Conservation (phyloP, 2,113 vertebrate species). For the Amazona guildingii region DNA sequence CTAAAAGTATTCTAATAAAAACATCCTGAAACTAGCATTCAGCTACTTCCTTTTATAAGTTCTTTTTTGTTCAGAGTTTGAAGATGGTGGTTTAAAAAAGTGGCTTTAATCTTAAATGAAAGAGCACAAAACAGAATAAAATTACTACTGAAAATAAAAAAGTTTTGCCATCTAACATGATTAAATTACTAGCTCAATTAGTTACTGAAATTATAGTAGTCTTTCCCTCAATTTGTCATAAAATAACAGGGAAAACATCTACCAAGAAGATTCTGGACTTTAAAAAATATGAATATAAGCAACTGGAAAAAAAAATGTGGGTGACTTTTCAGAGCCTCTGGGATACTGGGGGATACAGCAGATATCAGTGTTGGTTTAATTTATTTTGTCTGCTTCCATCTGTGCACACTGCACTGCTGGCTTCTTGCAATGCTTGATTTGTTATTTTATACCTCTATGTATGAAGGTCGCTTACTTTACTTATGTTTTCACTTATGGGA, state of each 20-base stretch:
- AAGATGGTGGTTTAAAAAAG: neutral
- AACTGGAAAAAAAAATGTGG: neutral
- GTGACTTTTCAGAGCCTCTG: neutral
- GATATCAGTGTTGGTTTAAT: conserved; percentile 1
- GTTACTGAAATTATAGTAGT: neutral
- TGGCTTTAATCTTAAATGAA: neutral
- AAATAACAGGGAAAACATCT: neutral
- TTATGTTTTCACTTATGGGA: conserved; percentile 55
- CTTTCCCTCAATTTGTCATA: neutral
- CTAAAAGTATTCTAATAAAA: conserved; percentile 60
- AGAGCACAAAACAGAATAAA: neutral
- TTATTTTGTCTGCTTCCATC: conserved; percentile 37
- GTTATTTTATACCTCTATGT: conserved; percentile 29
- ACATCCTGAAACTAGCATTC: conserved; percentile 32
- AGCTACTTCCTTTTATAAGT: neutral
- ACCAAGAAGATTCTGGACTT: neutral
- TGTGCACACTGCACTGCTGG: neutral
- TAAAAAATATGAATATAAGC: neutral
- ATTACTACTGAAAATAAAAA: neutral
- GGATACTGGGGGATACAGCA: neutral
- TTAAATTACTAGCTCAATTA: neutral
- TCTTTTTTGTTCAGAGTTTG: neutral
- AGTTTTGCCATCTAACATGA: neutral
- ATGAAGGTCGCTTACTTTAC: conserved; percentile 15
- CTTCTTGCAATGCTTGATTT: neutral